Conservation (phyloP, 2,888 invertebrate species). For the Xanthorhoe spadicearia region DNA sequence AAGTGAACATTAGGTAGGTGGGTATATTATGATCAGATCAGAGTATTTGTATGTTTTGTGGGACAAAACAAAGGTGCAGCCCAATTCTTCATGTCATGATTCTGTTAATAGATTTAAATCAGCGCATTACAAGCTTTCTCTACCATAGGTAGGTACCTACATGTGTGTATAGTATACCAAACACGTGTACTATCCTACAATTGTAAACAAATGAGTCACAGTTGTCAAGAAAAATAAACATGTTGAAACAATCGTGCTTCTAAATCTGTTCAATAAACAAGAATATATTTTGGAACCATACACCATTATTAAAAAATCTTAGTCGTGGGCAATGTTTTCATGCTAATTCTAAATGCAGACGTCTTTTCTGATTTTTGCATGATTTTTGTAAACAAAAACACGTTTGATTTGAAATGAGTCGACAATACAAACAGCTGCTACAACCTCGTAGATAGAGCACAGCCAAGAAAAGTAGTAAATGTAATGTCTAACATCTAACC, state of each 20-base stretch:
- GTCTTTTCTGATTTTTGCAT: conserved; percentile 14
- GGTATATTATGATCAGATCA: neutral
- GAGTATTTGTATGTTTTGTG: neutral
- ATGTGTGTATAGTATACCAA: conserved; percentile 26
- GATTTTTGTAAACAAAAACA: conserved; percentile 19
- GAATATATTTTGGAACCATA: conserved; percentile 13
- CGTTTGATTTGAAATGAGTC: neutral
- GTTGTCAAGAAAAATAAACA: conserved; percentile 36
- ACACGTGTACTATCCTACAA: conserved; percentile 37
- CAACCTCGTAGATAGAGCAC: neutral
- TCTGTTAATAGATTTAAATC: conserved; percentile 31
- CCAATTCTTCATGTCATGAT: conserved; percentile 23
- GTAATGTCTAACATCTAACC: neutral
- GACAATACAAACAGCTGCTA: neutral
- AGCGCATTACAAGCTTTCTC: conserved; percentile 27
- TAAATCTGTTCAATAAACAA: conserved; percentile 32
- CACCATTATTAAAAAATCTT: neutral
- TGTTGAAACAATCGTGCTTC: conserved; percentile 22
- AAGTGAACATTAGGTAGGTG: too few relatives aligned
- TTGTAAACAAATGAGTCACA: conserved; percentile 42
- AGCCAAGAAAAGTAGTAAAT: neutral
- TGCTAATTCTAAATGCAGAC: neutral
- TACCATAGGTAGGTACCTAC: neutral
- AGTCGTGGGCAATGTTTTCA: neutral
- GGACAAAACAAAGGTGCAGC: conserved; percentile 18